Evolutionary conservation across 2,888 invertebrate species (phyloP).

Genomic region (Antheraea yamamai): DNA sequence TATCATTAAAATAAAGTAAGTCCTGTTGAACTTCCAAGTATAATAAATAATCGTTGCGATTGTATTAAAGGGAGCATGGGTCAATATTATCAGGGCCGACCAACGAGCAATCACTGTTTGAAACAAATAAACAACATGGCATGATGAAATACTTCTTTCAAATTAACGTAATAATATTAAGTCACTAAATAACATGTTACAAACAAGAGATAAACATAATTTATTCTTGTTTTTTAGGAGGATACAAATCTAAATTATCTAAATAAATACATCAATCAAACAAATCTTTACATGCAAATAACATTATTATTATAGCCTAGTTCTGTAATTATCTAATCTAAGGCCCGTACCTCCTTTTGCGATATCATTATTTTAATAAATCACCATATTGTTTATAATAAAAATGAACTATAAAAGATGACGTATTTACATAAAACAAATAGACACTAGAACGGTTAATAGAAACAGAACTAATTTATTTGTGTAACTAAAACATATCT

Average conservation of each 20-base stretch:
- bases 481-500: not conserved
- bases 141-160: slow-evolving; percentile 38
- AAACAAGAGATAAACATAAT: not conserved
- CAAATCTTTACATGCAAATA: not conserved
- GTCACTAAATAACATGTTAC: not conserved
- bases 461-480: not conserved
- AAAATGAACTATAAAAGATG: not conserved
- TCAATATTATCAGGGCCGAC: slow-evolving; percentile 51
- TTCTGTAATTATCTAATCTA: not conserved
- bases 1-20: slow-evolving; percentile 22
- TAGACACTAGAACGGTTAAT: not conserved
- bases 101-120: slow-evolving; percentile 30
- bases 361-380: not conserved
- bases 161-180: not conserved
- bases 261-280: not conserved
- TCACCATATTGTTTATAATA: not conserved
- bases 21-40: slow-evolving; percentile 27
- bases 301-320: not conserved
- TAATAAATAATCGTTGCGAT: slow-evolving; percentile 35
- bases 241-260: not conserved
- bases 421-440: slow-evolving; percentile 1
- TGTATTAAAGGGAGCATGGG: slow-evolving; percentile 41
- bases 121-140: slow-evolving; percentile 32
- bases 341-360: not conserved
- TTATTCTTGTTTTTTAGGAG: not conserved